Evolutionary conservation across 1,140 invertebrate species (phyloP).

Genomic region (Mercenaria mercenaria): DNA sequence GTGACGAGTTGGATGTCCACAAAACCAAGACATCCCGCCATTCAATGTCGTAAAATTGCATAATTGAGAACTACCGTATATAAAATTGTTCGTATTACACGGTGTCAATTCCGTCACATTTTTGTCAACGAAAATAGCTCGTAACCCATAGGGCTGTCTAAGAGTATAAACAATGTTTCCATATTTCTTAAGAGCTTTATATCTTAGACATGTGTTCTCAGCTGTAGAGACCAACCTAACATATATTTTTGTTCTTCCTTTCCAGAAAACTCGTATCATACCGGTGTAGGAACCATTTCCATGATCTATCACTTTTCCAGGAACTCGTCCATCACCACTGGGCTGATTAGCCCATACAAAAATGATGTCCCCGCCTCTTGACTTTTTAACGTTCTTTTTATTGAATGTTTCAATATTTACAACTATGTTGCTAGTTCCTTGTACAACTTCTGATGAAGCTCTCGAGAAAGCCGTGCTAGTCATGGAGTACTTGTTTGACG

Average conservation of each 20-base stretch:
- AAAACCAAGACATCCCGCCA: conserved; percentile 47
- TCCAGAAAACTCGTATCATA: conserved; percentile 8
- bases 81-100: conserved; percentile 9
- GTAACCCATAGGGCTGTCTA: neutral
- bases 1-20: neutral
- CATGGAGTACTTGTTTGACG: neutral
- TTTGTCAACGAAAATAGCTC: neutral
- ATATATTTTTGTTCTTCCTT: neutral
- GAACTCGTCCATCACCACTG: conserved; percentile 9
- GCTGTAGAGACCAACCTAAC: neutral
- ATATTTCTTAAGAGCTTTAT: neutral
- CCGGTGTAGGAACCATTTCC: conserved; percentile 44
- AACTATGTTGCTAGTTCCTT: neutral
- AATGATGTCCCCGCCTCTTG: conserved; percentile 33
- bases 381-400: neutral
- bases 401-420: conserved; percentile 2
- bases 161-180: conserved; percentile 11
- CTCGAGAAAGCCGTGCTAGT: neutral
- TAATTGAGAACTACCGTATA: neutral
- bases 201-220: conserved; percentile 40
- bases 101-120: neutral
- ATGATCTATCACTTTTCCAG: conserved; percentile 32
- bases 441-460: neutral
- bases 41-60: conserved; percentile 49
- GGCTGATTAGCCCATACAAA: neutral